Evolutionary conservation across 2,888 invertebrate species (phyloP).

Genomic region (Hoplodrina blanda): DNA sequence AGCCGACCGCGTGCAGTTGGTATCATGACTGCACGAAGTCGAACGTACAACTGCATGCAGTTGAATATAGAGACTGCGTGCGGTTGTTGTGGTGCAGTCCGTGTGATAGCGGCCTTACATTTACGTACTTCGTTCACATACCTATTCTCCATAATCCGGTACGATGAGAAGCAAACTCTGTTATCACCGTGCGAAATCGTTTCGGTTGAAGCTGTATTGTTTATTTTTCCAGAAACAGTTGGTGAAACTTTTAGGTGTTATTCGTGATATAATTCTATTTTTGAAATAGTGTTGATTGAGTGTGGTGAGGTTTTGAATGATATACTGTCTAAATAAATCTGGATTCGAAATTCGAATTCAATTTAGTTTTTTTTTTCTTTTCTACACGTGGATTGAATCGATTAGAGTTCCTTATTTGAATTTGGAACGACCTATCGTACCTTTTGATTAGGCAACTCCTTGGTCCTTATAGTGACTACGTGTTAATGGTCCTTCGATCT

Average conservation of each 20-base stretch:
- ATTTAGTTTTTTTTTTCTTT: constrained; percentile 1
- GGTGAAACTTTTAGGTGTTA: constrained; percentile 25
- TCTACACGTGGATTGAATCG: background rate
- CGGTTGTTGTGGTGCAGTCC: too few species aligned
- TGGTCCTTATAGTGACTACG: background rate
- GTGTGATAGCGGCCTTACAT: too few species aligned
- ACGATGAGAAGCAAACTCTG: background rate
- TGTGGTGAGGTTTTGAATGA: constrained; percentile 23
- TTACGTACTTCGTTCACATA: too few species aligned
- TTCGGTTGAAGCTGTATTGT: constrained; percentile 14
- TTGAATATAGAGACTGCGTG: too few species aligned
- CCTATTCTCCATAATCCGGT: too few species aligned
- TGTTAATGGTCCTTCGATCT: background rate
- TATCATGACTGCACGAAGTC: too few species aligned
- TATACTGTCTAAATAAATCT: constrained; percentile 30
- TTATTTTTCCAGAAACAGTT: constrained; percentile 35
- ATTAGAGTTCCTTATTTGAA: background rate
- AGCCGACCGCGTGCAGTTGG: too few species aligned
- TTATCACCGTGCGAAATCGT: constrained; percentile 52
- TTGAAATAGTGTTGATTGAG: constrained; percentile 31
- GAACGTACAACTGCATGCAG: too few species aligned
- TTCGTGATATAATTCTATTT: constrained; percentile 10
- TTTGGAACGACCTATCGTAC: background rate
- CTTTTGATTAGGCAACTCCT: background rate
- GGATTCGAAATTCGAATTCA: background rate